Evolutionary conservation across 2,888 invertebrate genomes (phyloP).

Genomic region (Caenorhabditis plicata): DNA sequence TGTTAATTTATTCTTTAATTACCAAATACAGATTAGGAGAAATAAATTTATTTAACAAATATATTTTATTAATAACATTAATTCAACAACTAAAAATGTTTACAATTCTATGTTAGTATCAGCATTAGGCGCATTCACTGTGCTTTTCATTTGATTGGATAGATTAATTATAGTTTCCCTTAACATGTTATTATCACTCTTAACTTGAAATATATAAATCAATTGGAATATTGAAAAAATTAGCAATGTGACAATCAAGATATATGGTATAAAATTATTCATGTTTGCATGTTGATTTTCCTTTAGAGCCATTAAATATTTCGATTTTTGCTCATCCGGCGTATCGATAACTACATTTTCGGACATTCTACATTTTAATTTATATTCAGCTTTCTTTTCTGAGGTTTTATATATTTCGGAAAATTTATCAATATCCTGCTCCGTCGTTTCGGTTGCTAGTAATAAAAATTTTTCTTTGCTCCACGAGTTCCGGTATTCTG

Average conservation of each 20-base stretch:
- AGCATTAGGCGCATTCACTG: too few species aligned
- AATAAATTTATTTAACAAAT: too few species aligned
- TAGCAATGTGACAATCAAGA: slow-evolving; percentile 12
- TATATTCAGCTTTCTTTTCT: slow-evolving; percentile 42
- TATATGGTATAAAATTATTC: not conserved
- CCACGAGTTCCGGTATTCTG: slow-evolving; percentile 52
- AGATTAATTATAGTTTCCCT: slow-evolving; percentile 15
- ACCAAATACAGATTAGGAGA: too few species aligned
- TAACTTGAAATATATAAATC: slow-evolving; percentile 22
- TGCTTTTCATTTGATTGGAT: slow-evolving; percentile 11
- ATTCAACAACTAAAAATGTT: too few species aligned
- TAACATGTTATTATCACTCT: slow-evolving; percentile 17
- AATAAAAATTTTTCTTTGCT: slow-evolving; percentile 52
- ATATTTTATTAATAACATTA: too few species aligned
- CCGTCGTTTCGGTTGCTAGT: slow-evolving; percentile 44
- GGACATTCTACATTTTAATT: slow-evolving; percentile 40
- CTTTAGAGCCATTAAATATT: slow-evolving; percentile 17
- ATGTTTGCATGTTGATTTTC: not conserved
- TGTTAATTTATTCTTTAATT: too few species aligned
- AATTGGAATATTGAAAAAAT: slow-evolving; percentile 23
- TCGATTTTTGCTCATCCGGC: slow-evolving; percentile 35
- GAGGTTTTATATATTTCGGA: slow-evolving; percentile 39
- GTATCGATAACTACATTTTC: slow-evolving; percentile 32
- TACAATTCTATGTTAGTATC: too few species aligned
- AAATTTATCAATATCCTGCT: slow-evolving; percentile 41